Conservation (phyloP, 2,113 vertebrate species). For the Esox niger region DNA sequence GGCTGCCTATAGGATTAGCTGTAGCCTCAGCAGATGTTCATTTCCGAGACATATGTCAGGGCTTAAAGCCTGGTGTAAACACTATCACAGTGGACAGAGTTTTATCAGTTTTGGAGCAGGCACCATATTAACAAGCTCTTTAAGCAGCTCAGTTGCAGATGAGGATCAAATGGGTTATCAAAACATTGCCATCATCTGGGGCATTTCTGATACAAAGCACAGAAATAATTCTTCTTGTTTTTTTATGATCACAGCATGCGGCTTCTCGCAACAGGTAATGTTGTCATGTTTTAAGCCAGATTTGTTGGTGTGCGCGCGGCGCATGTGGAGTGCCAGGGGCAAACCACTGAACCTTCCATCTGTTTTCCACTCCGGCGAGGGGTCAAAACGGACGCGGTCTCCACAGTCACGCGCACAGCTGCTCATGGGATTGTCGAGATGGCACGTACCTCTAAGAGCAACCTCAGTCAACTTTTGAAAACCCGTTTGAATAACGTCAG, state of each 20-base stretch:
- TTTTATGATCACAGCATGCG: too few relatives aligned
- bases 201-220: constrained; percentile 1
- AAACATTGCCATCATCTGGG: constrained; percentile 42
- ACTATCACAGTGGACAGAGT: constrained; percentile 40
- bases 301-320: background rate
- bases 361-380: constrained; percentile 31
- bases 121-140: constrained; percentile 24
- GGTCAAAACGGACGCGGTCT: constrained; percentile 19
- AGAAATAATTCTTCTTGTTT: too few relatives aligned
- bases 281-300: background rate
- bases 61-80: constrained; percentile 48
- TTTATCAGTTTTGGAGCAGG: constrained; percentile 41
- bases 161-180: constrained; percentile 27
- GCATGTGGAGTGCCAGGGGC: constrained; percentile 10
- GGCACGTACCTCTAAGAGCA: background rate
- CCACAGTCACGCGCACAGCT: constrained; percentile 6
- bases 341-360: constrained; percentile 34
- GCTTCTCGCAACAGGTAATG: too few relatives aligned
- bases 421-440: background rate
- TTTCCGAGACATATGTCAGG: constrained; percentile 50
- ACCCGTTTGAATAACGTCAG: background rate
- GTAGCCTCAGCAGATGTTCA: constrained; percentile 39
- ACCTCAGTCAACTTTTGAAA: background rate
- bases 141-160: constrained; percentile 29
- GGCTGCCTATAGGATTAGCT: constrained; percentile 44